phyloP scores from a whole-genome alignment of 1,140 invertebrate species.

The Drosophila tsacasi region DNA sequence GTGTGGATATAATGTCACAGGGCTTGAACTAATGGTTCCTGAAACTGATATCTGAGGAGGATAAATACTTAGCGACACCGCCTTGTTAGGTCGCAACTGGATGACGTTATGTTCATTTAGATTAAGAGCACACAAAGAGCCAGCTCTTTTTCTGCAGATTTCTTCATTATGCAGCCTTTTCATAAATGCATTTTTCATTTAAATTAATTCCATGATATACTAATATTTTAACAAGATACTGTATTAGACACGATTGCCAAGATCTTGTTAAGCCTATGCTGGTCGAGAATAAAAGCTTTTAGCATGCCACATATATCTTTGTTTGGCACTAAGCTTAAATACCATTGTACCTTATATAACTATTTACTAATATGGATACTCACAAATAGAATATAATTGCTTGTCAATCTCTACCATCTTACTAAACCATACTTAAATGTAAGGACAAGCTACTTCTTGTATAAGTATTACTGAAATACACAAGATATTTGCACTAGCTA shows the following conservation, averaged over 20 bases:
- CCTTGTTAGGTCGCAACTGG: neutral
- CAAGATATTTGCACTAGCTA: too few species aligned
- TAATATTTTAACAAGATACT: too few species aligned
- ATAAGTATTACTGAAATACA: neutral
- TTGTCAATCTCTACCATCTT: neutral
- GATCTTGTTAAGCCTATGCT: neutral
- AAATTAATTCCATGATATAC: too few species aligned
- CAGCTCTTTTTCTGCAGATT: too few species aligned
- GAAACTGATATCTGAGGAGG: slow-evolving; percentile 23
- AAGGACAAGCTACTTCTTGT: neutral
- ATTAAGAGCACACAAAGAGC: neutral
- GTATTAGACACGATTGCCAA: neutral
- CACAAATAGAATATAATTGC: neutral
- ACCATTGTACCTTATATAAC: too few species aligned
- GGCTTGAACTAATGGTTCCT: slow-evolving; percentile 11
- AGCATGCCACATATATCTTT: too few species aligned
- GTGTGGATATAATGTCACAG: slow-evolving; percentile 26
- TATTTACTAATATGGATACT: too few species aligned
- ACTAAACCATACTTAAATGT: too few species aligned
- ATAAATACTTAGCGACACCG: slow-evolving; percentile 1
- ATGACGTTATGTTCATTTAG: slow-evolving; percentile 18
- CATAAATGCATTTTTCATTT: too few species aligned
- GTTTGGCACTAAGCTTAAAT: too few species aligned
- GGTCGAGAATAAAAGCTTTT: too few species aligned
- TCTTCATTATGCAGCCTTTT: neutral